These are phyloP conservation scores for Motacilla tschutschensis DNA, from an alignment of 2,113 vertebrate species.

Conservation along the genomic window DNA sequence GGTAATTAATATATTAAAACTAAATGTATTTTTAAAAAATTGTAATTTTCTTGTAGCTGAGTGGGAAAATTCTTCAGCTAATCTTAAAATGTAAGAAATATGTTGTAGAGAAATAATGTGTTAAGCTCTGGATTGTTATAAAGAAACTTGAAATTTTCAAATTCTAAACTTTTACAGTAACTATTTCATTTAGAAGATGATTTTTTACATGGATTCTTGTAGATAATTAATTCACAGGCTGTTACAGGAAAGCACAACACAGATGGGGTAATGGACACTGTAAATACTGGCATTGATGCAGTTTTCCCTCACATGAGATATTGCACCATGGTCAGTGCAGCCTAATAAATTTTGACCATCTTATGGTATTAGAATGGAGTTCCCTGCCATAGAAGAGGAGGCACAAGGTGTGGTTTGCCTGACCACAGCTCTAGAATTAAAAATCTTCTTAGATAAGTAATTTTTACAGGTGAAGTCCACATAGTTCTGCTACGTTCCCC, in stretches of 20 bases:
- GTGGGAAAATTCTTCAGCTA: neutral
- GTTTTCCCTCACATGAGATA: neutral
- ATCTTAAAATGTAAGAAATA: neutral
- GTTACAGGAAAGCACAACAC: neutral
- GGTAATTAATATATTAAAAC: neutral
- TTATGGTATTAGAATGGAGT: neutral
- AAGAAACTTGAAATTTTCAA: neutral
- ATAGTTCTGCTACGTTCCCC: neutral
- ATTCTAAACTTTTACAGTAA: neutral
- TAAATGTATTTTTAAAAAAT: neutral
- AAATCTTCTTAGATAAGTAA: neutral
- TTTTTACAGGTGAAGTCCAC: neutral
- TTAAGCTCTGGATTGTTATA: neutral
- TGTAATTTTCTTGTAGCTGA: neutral
- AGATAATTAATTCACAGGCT: neutral
- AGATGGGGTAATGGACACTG: neutral
- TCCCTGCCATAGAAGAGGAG: neutral
- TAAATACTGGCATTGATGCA: neutral
- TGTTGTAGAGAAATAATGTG: neutral
- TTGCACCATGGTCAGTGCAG: neutral
- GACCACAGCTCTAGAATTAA: neutral
- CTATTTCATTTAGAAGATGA: neutral
- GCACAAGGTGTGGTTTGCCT: neutral
- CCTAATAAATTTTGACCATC: neutral
- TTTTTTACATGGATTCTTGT: neutral